Evolutionary conservation across 2,113 vertebrate species (phyloP).

Genomic region (Rostratula benghalensis): DNA sequence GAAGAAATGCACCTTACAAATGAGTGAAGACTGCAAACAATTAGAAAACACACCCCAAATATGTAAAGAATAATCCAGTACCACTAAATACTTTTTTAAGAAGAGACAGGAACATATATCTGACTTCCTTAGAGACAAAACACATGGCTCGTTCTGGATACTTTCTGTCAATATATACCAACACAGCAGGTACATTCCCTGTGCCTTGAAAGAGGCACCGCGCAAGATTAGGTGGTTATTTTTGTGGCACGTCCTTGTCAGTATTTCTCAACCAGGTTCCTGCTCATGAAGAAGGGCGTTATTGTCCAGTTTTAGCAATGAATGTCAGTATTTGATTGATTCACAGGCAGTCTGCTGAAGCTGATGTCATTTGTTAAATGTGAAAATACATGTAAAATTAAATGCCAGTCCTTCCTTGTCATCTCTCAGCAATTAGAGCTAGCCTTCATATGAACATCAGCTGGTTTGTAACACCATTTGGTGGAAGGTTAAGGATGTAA

Average conservation of each 20-base stretch:
- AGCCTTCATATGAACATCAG: constrained; percentile 21
- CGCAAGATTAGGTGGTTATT: not conserved
- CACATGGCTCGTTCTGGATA: not conserved
- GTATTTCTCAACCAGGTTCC: not conserved
- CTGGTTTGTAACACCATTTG: not conserved
- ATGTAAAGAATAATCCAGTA: not conserved
- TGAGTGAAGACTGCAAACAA: not conserved
- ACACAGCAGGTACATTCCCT: not conserved
- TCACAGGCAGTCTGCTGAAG: not conserved
- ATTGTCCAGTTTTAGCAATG: not conserved
- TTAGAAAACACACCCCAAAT: not conserved
- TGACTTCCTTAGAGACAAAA: not conserved
- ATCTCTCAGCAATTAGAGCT: not conserved
- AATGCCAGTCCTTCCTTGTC: not conserved
- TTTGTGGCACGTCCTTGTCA: not conserved
- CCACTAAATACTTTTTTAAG: not conserved
- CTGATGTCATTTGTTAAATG: not conserved
- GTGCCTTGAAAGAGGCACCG: not conserved
- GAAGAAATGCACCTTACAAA: not conserved
- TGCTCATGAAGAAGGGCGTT: not conserved
- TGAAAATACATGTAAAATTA: not conserved
- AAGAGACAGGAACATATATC: not conserved
- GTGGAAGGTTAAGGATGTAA: constrained; percentile 24
- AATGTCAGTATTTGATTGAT: not conserved
- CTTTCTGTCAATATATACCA: not conserved